A percentile compares a stretch with the other conserved stretches of the same genome.
These are phyloP conservation scores for Drosophila tripunctata DNA, from an alignment of 2,888 invertebrate genomes.

Conservation along the genomic window DNA sequence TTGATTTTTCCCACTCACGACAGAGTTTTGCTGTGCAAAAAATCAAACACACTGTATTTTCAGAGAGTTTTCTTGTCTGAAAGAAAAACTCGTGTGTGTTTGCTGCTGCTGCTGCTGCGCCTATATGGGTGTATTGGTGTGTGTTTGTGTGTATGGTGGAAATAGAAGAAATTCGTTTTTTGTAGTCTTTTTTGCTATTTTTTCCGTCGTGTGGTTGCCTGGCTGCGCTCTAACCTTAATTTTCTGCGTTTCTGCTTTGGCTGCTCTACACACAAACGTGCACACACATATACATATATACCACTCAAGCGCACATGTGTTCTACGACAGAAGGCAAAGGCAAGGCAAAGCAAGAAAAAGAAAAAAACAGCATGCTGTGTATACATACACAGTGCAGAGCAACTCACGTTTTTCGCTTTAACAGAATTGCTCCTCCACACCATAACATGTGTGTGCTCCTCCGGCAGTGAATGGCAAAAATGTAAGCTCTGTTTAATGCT, in stretches of 20 bases:
- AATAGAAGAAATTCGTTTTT: constrained; percentile 56
- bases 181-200: constrained; percentile 61
- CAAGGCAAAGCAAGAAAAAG: constrained; percentile 41
- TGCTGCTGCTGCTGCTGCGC: constrained; percentile 45
- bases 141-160: constrained; percentile 11
- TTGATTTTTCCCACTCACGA: constrained; percentile 60
- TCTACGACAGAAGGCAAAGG: constrained; percentile 46
- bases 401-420: constrained; percentile 64
- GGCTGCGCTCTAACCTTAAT: constrained; percentile 82
- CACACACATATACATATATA: constrained; percentile 43
- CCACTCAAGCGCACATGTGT: constrained; percentile 69
- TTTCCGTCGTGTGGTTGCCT: constrained; percentile 58
- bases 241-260: constrained; percentile 77
- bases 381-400: constrained; percentile 80
- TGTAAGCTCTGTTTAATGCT: neutral
- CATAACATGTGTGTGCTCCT: constrained; percentile 17
- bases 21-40: constrained; percentile 55
- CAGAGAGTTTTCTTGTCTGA: constrained; percentile 56
- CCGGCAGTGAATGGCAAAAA: constrained; percentile 45
- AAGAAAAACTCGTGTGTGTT: constrained; percentile 59
- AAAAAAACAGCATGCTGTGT: constrained; percentile 65
- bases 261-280: constrained; percentile 66
- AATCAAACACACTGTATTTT: constrained; percentile 44
- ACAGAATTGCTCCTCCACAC: constrained; percentile 35
- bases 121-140: constrained; percentile 36